Base-by-base conservation (phyloP, 2,113 vertebrate species). In the Apistogramma diplotaenia region DNA sequence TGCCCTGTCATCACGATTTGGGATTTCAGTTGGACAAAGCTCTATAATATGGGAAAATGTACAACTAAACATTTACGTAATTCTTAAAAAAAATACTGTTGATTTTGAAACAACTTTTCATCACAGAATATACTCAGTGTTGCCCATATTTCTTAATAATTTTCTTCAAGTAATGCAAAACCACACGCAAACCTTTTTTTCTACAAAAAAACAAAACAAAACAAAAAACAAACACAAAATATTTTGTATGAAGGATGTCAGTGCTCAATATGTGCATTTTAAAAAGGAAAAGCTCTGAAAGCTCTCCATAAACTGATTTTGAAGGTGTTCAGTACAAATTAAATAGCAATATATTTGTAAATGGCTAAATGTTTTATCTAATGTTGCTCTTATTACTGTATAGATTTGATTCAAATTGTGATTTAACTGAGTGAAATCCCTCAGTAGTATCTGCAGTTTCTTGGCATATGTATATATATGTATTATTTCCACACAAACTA, bases 301-400 rank as follows among this genome's bases (percentile, higher is more conserved):
- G 91, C 88, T 89, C 91, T 94, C 76, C 85, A 90, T 92, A 89
- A 90, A 91, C 76, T 35, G 78, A 92, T 93, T 94, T 93, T 92
- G 84, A 93, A 90, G 87, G 89, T 93, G 90, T 93, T 91, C 85
- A 58, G 89, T 94, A 94, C 86, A 91, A 70, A 93, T 94, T 96
- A 93, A 93, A 95, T 94, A 95, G 95, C 95, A 96, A 96, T 96
- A 96, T 95, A 95, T 95, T 95, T 95, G 94, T 96, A 96, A 94
- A 95, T 94, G 91, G 91, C 92, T 94, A 90, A 93, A 94, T 95
- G 93, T 95, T 95, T 94, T 94, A 95, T 94, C 94, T 93, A 93
- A 93, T 49, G 86, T 90, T 89, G 85, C 85, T 91, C 92, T 94
- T 93, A 94, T 92, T 88, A 92, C 82, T 95, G 94, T 94, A 95